Percentiles rank a stretch among this genome's conserved stretches.
Conservation (phyloP, 1,140 invertebrate species). For the Drosophila arawakana region DNA sequence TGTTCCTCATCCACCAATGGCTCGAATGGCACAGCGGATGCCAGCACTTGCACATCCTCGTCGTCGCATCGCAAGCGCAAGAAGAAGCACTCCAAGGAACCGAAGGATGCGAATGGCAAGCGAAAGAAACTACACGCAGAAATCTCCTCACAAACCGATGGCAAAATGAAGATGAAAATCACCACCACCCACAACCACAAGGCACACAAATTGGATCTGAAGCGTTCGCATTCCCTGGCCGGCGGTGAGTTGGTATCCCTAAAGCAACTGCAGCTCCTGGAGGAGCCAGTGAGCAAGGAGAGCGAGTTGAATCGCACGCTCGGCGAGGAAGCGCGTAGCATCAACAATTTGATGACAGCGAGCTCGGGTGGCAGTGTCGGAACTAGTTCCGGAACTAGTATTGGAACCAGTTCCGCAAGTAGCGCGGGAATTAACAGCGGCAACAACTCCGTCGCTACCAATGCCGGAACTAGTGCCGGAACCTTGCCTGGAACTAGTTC, state of each 20-base stretch:
- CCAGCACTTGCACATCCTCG: conserved; percentile 32
- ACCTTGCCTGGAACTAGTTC: not conserved
- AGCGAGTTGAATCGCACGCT: conserved; percentile 66
- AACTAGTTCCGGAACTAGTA: not conserved
- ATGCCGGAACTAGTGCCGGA: conserved; percentile 3
- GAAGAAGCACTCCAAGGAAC: conserved; percentile 83
- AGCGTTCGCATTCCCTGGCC: conserved; percentile 63
- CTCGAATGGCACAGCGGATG: conserved; percentile 54
- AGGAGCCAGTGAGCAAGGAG: conserved; percentile 34
- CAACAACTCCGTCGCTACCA: not conserved
- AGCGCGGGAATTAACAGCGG: too few relatives aligned
- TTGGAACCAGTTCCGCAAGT: not conserved
- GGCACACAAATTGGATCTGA: conserved; percentile 70
- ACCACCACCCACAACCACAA: conserved; percentile 65
- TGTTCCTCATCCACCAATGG: conserved; percentile 69
- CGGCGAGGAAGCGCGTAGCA: conserved; percentile 67
- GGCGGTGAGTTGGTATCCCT: conserved; percentile 57
- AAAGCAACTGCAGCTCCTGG: conserved; percentile 50
- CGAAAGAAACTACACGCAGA: conserved; percentile 79
- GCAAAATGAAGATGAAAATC: conserved; percentile 83
- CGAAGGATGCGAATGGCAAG: conserved; percentile 76
- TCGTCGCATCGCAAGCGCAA: conserved; percentile 83
- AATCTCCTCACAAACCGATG: conserved; percentile 77
- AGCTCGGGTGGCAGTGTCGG: conserved; percentile 1
- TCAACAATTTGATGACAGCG: conserved; percentile 61